Percentiles rank a stretch among this genome's conserved stretches.
These are phyloP conservation scores for Nyctibius grandis DNA, from an alignment of 2,797 vertebrate species.

Conservation along the genomic window DNA sequence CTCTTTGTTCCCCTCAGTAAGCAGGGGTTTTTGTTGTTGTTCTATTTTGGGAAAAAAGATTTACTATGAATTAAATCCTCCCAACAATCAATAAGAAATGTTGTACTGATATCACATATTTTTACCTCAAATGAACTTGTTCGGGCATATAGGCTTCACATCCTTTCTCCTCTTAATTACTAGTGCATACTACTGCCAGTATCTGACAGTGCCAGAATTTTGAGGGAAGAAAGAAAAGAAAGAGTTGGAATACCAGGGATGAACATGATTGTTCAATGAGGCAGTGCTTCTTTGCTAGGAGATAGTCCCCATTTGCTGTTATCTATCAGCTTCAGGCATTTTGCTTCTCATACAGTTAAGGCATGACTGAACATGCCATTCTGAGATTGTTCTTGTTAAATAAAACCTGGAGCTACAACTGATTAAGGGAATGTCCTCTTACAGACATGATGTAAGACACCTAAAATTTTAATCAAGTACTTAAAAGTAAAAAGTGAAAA, in stretches of 20 bases:
- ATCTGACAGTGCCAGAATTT: neutral
- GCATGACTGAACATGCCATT: slow-evolving; percentile 32
- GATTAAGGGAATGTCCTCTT: neutral
- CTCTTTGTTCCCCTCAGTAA: neutral
- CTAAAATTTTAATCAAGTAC: neutral
- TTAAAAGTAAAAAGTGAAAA: neutral
- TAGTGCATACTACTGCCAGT: neutral
- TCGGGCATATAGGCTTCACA: neutral
- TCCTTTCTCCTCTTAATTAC: neutral
- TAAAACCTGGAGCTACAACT: neutral
- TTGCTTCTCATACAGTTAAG: slow-evolving; percentile 22
- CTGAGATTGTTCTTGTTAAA: neutral
- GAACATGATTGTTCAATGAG: slow-evolving; percentile 24
- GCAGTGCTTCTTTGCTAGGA: neutral
- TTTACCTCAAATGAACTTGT: slow-evolving; percentile 31
- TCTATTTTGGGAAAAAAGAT: neutral
- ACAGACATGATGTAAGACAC: neutral
- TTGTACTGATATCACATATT: neutral
- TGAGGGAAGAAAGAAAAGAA: neutral
- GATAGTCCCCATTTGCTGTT: slow-evolving; percentile 5
- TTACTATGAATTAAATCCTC: neutral
- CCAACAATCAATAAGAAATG: neutral
- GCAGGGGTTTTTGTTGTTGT: neutral
- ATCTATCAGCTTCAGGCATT: slow-evolving; percentile 15
- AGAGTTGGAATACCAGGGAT: slow-evolving; percentile 7